phyloP scores from a whole-genome alignment of 2,113 vertebrate genomes.

The Pimephales promelas region DNA sequence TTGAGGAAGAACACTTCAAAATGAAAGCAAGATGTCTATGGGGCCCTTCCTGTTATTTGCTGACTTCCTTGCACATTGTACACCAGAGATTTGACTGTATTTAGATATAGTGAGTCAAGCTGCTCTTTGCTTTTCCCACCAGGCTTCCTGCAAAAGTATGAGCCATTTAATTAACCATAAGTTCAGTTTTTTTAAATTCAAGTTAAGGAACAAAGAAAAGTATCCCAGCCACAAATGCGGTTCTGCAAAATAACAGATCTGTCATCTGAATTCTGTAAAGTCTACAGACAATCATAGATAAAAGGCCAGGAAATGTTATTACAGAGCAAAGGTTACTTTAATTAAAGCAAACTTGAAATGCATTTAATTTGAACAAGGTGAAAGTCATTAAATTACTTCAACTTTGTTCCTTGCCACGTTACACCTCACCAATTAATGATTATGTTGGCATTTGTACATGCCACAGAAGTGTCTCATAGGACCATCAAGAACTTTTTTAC shows the following conservation, averaged over 20 bases:
- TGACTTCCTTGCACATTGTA: conserved; percentile 19
- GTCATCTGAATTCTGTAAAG: background rate
- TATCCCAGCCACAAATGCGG: background rate
- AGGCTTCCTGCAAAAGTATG: background rate
- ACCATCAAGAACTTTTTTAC: background rate
- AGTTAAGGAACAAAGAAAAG: background rate
- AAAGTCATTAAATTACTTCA: background rate
- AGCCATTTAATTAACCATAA: conserved; percentile 1
- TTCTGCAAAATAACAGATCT: background rate
- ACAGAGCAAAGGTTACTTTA: background rate
- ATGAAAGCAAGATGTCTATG: conserved; percentile 18
- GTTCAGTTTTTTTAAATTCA: background rate
- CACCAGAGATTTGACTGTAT: background rate
- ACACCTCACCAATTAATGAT: background rate
- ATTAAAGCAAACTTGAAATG: background rate
- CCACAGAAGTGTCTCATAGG: background rate
- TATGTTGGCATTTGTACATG: background rate
- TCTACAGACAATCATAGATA: background rate
- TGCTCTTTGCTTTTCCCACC: background rate
- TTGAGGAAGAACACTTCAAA: background rate
- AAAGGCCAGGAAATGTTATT: background rate
- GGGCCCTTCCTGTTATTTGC: conserved; percentile 35
- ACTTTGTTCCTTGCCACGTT: background rate
- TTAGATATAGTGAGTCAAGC: background rate
- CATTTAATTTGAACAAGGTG: background rate